Base-by-base conservation (phyloP, 2,888 invertebrate genomes). In the Perithous albicinctus region DNA sequence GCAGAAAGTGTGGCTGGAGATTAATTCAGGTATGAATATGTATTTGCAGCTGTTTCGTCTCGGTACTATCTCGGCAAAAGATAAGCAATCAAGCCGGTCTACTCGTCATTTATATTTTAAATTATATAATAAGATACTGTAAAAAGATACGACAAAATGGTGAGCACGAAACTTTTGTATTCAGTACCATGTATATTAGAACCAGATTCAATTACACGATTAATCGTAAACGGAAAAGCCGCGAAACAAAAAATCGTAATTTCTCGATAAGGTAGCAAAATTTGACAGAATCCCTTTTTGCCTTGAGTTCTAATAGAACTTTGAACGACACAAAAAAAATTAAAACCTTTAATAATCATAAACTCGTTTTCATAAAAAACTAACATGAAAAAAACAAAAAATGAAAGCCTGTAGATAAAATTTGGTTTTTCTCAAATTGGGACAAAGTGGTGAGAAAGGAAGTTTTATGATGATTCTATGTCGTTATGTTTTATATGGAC, bases 1-100 rank as follows among this genome's bases (percentile, higher is more conserved):
- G 70, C 70, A 26, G 73, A 63, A 77, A 61, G n/a, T n/a, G n/a
- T 15, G 6, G 59, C 73, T 67, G 32, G 51, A 48, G 64, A 72
- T 78, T 66, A 67, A 20, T 26, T n/a, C 59, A 23, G 48, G 54
- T 15, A 89, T 88, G 88, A 88, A 88, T 88, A 88, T 88, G 87
- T 76, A 88, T 86, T 67, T 43, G 75, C 89, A 88, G 81, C 84
- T 86, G 89, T 67, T 83, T 61, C 81, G 41, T 29, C 64, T 80
- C 81, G 67, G 29, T 12, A 15, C 5, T 74, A 70, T 61, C 70
- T 48, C 78, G 64, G 35, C 64, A 67, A 51, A 64, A 63, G 67
- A 82, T 63, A 75, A 82, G 63, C 75, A 82, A 82, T 75, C 51
- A 56, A 46, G 61, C 46, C 5, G 51, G 51, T 66, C 41, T 15